phyloP scores from a whole-genome alignment of 1,140 invertebrate species.

The Condylostylus longicornis region DNA sequence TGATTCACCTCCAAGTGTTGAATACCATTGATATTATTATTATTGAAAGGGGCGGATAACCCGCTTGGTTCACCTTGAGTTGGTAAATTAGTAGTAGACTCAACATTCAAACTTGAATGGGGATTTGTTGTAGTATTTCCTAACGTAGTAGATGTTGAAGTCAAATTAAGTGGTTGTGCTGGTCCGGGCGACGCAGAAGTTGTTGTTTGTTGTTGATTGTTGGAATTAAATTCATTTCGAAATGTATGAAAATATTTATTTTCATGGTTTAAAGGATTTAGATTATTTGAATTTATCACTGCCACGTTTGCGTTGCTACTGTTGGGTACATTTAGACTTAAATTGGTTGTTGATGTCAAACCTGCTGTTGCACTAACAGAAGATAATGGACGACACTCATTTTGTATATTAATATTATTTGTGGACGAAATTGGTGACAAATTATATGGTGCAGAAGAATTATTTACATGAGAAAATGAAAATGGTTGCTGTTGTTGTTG shows the following conservation, averaged over 20 bases:
- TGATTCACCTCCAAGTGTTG: no score
- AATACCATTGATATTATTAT: no score
- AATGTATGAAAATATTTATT: slow-evolving; percentile 4
- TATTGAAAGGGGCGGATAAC: no score
- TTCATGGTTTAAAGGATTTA: background rate
- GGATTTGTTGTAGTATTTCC: no score
- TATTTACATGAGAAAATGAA: no score
- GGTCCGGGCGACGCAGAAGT: background rate
- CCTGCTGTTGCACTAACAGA: background rate
- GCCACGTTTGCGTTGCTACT: slow-evolving; percentile 10
- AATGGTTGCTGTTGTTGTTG: slow-evolving; percentile 11
- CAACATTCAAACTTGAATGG: no score
- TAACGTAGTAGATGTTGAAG: no score
- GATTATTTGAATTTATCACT: slow-evolving; percentile 1
- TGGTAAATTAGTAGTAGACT: no score
- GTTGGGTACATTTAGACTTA: slow-evolving; percentile 10
- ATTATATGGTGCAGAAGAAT: slow-evolving; percentile 6
- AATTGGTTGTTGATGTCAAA: slow-evolving; percentile 1
- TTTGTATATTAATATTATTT: background rate
- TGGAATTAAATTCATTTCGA: slow-evolving; percentile 1
- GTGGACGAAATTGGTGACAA: slow-evolving; percentile 1
- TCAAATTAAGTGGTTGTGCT: background rate
- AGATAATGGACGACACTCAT: background rate
- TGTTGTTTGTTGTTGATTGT: background rate
- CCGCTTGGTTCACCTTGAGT: no score